Conservation (phyloP, 2,113 vertebrate species). For the Piaya cayana region DNA sequence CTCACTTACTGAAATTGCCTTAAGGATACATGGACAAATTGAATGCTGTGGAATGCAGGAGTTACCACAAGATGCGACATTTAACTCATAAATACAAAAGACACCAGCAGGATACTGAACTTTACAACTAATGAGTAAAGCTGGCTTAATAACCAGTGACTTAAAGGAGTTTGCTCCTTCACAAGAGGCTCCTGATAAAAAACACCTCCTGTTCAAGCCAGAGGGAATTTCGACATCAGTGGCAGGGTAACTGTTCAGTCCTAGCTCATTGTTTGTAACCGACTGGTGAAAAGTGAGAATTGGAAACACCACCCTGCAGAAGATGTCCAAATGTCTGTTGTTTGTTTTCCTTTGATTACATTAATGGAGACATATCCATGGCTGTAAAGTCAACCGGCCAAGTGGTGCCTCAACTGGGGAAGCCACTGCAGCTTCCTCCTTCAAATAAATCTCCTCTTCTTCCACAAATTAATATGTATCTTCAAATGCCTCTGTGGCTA, state of each 20-base stretch:
- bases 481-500: not conserved
- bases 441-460: not conserved
- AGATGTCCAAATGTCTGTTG: not conserved
- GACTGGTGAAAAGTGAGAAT: not conserved
- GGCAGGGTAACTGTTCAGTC: not conserved
- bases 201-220: not conserved
- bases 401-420: not conserved
- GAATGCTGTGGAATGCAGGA: slow-evolving; percentile 51
- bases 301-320: not conserved
- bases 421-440: not conserved
- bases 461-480: not conserved
- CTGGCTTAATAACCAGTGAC: not conserved
- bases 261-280: not conserved
- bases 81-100: slow-evolving; percentile 38
- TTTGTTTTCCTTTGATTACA: not conserved
- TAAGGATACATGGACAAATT: not conserved
- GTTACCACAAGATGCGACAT: slow-evolving; percentile 61
- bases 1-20: not conserved
- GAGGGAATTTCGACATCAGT: not conserved
- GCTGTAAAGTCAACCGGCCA: not conserved
- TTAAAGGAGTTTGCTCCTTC: not conserved
- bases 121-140: slow-evolving; percentile 36
- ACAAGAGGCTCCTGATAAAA: not conserved
- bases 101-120: slow-evolving; percentile 12
- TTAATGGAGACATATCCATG: not conserved